phyloP scores from a whole-genome alignment of 2,113 vertebrate genomes.

The Lepus timidus region DNA sequence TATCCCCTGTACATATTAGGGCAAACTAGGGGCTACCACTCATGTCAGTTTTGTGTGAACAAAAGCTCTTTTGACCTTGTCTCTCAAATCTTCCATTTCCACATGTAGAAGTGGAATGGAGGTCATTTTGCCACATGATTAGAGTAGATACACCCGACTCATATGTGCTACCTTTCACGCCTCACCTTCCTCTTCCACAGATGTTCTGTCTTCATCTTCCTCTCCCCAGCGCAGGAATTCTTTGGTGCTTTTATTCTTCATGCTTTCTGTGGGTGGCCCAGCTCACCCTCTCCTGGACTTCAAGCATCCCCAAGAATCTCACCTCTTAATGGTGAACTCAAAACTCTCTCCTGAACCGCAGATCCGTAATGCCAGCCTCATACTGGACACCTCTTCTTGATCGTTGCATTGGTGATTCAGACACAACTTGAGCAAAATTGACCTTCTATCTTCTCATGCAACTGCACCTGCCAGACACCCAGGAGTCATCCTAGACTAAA shows the following conservation, averaged over 20 bases:
- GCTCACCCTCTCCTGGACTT: not conserved
- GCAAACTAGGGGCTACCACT: not conserved
- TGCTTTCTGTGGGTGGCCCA: not conserved
- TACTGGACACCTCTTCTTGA: not conserved
- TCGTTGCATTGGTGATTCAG: not conserved
- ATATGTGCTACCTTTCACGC: not conserved
- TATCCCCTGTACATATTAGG: not conserved
- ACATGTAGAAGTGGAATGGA: not conserved
- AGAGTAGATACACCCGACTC: not conserved
- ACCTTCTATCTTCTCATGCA: not conserved
- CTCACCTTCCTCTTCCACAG: not conserved
- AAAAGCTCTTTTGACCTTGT: not conserved
- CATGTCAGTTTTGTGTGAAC: not conserved
- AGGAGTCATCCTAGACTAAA: not conserved
- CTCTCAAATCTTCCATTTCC: not conserved
- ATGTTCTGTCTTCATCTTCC: not conserved
- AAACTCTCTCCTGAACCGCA: not conserved
- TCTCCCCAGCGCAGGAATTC: accelerated
- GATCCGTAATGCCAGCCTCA: not conserved
- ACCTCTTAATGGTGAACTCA: not conserved
- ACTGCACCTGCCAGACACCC: not conserved
- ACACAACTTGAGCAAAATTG: not conserved
- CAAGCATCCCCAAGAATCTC: not conserved
- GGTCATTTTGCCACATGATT: not conserved
- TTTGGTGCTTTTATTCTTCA: not conserved